Conservation (phyloP, 1,140 invertebrate species). For the Coelopa frigida region DNA sequence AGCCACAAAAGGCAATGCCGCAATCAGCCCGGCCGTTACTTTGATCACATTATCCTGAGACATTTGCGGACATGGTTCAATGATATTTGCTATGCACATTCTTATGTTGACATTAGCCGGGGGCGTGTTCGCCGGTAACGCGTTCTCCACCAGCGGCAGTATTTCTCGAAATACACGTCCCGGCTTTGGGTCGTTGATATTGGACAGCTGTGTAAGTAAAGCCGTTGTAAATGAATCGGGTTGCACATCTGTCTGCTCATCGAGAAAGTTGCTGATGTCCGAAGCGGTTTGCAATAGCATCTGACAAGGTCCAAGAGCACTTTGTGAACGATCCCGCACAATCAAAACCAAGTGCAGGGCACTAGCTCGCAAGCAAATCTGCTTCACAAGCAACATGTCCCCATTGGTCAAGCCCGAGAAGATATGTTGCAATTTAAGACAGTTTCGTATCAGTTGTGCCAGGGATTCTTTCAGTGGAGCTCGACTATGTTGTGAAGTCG, state of each 20-base stretch:
- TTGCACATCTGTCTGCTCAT: constrained; percentile 41
- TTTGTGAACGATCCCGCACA: constrained; percentile 49
- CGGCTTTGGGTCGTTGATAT: constrained; percentile 76
- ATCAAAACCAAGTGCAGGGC: constrained; percentile 74
- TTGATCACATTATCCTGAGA: constrained; percentile 75
- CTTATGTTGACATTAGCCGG: constrained; percentile 60
- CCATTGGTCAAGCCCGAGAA: constrained; percentile 71
- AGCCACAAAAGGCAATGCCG: constrained; percentile 78
- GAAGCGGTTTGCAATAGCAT: constrained; percentile 39
- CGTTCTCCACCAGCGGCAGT: constrained; percentile 65
- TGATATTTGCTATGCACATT: constrained; percentile 73
- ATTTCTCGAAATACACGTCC: constrained; percentile 72
- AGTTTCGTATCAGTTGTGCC: constrained; percentile 57
- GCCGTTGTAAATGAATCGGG: constrained; percentile 72
- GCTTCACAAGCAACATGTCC: constrained; percentile 70
- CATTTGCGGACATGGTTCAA: constrained; percentile 73
- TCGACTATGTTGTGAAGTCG: constrained; percentile 30
- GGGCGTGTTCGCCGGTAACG: constrained; percentile 54
- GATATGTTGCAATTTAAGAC: constrained; percentile 70
- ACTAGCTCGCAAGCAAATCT: constrained; percentile 75
- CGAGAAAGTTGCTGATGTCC: constrained; percentile 36
- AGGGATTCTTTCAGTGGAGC: constrained; percentile 43
- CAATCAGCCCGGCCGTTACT: constrained; percentile 85
- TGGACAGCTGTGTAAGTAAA: constrained; percentile 69
- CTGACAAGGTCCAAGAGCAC: constrained; percentile 49